Evolutionary conservation across 2,888 invertebrate species (phyloP), one percentile per base, ranked within the genome.

Genomic region (Entomobrya multifasciata): DNA sequence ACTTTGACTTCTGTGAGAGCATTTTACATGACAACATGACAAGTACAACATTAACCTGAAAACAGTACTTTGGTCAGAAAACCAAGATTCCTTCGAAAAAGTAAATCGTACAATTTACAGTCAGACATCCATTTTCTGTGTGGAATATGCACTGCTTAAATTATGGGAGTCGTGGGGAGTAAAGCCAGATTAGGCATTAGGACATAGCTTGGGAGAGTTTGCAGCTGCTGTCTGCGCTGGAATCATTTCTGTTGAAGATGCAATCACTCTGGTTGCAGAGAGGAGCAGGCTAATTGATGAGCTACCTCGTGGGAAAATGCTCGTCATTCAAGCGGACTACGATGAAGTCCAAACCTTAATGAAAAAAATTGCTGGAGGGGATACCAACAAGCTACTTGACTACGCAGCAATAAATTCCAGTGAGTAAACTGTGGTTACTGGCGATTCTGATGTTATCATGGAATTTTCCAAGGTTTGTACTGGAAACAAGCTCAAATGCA

Each of bases 151-250:
- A 27, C 87, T 89, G 1, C 27, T 88, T 6, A 81, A 82, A 36
- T 15, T 88, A 11, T 89, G 89, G 89, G 83, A 87, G 60, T 87
- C 88, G 0, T 85, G 86, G 80, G 88, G 89, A 8, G 74, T 88
- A 1, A 47, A 55, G 13, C 88, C 89, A 5, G 87, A 87, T 74
- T 81, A 62, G 22, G 89, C 88, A 3, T 47, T 89, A 20, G 89
- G 89, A 17, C 89, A 89, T 65, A 88, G 88, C 41, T 36, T 90
- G 2, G 89, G 89, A 11, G 89, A 89, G 60, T 89, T 89, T 55
- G 65, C 76, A 5, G 89, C 89, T 22, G 88, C 88, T 0, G 88
- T 88, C 6, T 67, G 67, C 49, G 88, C 88, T 11, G 72, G 72
- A 22, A 70, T 87, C 47, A 11, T 90, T 10, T 65, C 44, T 57